phyloP scores from a whole-genome alignment of 92 coral and sea anemone genomes.

The Heliopora coerulea region DNA sequence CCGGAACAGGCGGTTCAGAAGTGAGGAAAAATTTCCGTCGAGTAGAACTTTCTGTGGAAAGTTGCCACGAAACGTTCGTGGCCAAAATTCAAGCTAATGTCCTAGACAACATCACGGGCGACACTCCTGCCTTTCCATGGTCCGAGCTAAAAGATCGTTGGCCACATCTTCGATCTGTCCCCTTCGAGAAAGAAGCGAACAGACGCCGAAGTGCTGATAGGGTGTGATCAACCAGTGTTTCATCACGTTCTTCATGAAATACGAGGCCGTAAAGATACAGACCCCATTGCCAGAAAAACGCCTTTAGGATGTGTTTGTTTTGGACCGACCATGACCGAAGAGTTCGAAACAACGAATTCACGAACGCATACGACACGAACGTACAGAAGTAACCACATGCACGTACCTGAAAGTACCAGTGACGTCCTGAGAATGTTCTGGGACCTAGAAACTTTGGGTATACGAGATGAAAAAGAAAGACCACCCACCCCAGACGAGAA shows the following conservation, averaged over 20 bases:
- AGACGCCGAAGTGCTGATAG: slow-evolving; percentile 55
- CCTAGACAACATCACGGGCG: slow-evolving; percentile 54
- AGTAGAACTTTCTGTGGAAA: slow-evolving; percentile 34
- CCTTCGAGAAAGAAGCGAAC: slow-evolving; percentile 45
- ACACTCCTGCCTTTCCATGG: slow-evolving; percentile 52
- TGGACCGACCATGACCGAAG: slow-evolving; percentile 53
- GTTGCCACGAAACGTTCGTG: slow-evolving; percentile 34
- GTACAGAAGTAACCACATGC: slow-evolving; percentile 37
- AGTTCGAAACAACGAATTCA: slow-evolving; percentile 30
- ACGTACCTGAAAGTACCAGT: slow-evolving; percentile 17
- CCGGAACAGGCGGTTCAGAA: slow-evolving; percentile 53
- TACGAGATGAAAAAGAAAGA: slow-evolving; percentile 22
- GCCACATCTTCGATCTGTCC: slow-evolving; percentile 54
- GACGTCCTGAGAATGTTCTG: slow-evolving; percentile 46
- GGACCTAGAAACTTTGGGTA: slow-evolving; percentile 54
- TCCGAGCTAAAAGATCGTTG: slow-evolving; percentile 53
- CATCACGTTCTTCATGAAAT: slow-evolving; percentile 51
- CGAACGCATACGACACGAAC: slow-evolving; percentile 52
- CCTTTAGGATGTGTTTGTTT: slow-evolving; percentile 59
- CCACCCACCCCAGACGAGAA: slow-evolving; percentile 38
- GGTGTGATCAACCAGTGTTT: slow-evolving; percentile 59
- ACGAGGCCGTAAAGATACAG: slow-evolving; percentile 39
- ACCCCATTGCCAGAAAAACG: slow-evolving; percentile 57
- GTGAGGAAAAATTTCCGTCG: slow-evolving; percentile 39
- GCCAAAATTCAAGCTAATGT: slow-evolving; percentile 44